Evolutionary conservation across 2,888 invertebrate genomes (phyloP).

Genomic region (Nymphalis c-album): DNA sequence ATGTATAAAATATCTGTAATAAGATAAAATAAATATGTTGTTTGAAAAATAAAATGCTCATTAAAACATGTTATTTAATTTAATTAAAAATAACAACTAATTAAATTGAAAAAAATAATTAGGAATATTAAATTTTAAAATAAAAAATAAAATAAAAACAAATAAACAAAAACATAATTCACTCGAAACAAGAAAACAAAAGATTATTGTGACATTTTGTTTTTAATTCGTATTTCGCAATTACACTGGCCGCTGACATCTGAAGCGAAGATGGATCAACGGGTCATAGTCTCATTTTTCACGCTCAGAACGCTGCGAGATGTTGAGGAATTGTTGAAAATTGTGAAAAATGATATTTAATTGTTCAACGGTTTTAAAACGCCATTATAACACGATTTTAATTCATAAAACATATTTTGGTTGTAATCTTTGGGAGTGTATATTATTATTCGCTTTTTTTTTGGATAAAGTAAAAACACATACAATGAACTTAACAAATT

Average conservation of each 20-base stretch:
- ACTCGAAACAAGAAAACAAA: slow-evolving; percentile 4
- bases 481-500: no score
- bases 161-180: neutral
- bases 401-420: neutral
- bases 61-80: no score
- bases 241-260: slow-evolving; percentile 24
- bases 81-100: no score
- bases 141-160: neutral
- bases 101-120: no score
- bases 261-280: slow-evolving; percentile 26
- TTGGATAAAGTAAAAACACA: no score
- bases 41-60: no score
- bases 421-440: no score
- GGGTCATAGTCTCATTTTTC: slow-evolving; percentile 30
- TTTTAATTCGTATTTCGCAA: slow-evolving; percentile 22
- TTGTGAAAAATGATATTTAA: slow-evolving; percentile 31
- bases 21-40: no score
- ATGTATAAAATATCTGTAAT: no score
- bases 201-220: slow-evolving; percentile 23
- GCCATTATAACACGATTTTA: neutral
- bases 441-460: no score
- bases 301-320: slow-evolving; percentile 26
- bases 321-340: slow-evolving; percentile 28
- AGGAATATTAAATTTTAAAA: no score
- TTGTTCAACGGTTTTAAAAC: slow-evolving; percentile 11